Percentiles rank a stretch among this genome's conserved stretches.
These are phyloP conservation scores for Rugalucina vietnamica DNA, from an alignment of 2,888 invertebrate species.

Conservation along the genomic window DNA sequence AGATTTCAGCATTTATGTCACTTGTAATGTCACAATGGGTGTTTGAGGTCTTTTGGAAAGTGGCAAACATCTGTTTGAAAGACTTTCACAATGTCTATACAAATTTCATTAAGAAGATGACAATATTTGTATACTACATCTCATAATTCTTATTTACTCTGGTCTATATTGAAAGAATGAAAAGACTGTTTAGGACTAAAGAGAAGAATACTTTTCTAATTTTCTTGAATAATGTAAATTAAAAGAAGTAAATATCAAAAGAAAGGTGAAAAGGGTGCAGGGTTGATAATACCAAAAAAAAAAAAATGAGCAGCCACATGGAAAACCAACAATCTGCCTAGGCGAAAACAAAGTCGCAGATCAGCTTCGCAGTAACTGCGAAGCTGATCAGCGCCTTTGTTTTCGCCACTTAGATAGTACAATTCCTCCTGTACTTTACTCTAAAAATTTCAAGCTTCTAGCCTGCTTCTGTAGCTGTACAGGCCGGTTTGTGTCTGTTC, in stretches of 20 bases:
- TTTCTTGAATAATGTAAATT: not conserved
- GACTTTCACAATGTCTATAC: not conserved
- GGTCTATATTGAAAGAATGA: not conserved
- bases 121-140: not conserved
- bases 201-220: not conserved
- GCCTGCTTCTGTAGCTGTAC: no score
- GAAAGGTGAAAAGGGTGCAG: not conserved
- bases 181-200: not conserved
- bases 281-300: no score
- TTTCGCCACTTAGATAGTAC: no score
- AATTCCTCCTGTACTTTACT: no score
- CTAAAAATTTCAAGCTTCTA: no score
- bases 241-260: not conserved
- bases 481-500: no score
- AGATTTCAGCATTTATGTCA: not conserved
- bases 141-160: not conserved
- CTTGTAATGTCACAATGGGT: not conserved
- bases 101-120: conserved; percentile 1
- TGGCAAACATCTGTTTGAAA: not conserved
- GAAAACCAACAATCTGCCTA: no score
- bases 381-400: no score
- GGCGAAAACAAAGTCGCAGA: no score
- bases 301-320: no score
- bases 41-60: no score
- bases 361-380: no score